Percentiles rank a stretch among this genome's conserved stretches.
These are phyloP conservation scores for Poecilia velifera DNA, from an alignment of 2,797 vertebrate genomes.

Conservation along the genomic window DNA sequence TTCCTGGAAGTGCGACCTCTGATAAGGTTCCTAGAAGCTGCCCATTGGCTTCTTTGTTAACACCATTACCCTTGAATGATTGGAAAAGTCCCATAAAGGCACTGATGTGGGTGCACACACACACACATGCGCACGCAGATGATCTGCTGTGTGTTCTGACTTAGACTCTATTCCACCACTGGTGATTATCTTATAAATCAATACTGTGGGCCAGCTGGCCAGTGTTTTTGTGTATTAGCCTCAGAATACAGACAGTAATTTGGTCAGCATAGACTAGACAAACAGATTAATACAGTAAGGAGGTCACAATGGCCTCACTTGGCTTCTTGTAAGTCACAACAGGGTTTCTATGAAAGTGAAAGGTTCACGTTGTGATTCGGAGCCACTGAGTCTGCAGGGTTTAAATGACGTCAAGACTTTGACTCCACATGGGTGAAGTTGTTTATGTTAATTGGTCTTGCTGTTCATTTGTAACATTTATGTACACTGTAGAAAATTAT, in stretches of 20 bases:
- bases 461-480: slow-evolving; percentile 49
- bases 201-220: slow-evolving; percentile 79
- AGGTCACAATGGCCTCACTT: slow-evolving; percentile 68
- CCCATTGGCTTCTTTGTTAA: slow-evolving; percentile 67
- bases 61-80: slow-evolving; percentile 74
- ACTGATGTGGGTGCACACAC: slow-evolving; percentile 10
- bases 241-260: slow-evolving; percentile 79
- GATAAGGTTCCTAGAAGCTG: slow-evolving; percentile 75
- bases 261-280: slow-evolving; percentile 75
- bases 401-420: slow-evolving; percentile 64
- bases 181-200: slow-evolving; percentile 80
- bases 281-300: slow-evolving; percentile 78
- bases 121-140: slow-evolving; percentile 11
- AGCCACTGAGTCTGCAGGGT: slow-evolving; percentile 71
- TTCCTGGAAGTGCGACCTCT: slow-evolving; percentile 75
- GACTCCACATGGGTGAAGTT: slow-evolving; percentile 54
- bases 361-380: slow-evolving; percentile 65
- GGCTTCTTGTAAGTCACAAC: slow-evolving; percentile 76
- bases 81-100: slow-evolving; percentile 57
- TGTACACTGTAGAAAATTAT: slow-evolving; percentile 50
- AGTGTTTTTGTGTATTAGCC: slow-evolving; percentile 79
- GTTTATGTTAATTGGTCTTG: slow-evolving; percentile 50
- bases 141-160: slow-evolving; percentile 67
- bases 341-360: slow-evolving; percentile 66
- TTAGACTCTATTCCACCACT: slow-evolving; percentile 71